Evolutionary conservation across 2,888 invertebrate genomes (phyloP).

Genomic region (Melikaiella ostensackeni): DNA sequence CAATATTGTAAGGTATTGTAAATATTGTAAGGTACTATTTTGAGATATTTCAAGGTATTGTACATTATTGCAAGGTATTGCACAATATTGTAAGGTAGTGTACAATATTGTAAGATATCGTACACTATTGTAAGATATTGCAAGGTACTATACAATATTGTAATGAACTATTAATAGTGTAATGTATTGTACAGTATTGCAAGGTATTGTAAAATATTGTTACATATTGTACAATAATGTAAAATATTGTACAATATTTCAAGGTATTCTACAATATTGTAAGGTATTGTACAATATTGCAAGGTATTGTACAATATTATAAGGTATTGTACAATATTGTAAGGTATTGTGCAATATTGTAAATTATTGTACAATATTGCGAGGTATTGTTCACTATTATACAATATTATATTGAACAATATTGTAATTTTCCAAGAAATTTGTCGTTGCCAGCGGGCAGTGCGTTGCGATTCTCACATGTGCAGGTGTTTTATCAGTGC

Average conservation of each 20-base stretch:
- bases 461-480: neutral
- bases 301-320: neutral
- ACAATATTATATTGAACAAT: slow-evolving; percentile 30
- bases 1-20: neutral
- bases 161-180: neutral
- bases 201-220: no score
- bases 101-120: no score
- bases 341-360: slow-evolving; percentile 46
- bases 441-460: neutral
- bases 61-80: no score
- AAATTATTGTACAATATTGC: no score
- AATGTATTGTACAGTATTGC: neutral
- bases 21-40: slow-evolving; percentile 41
- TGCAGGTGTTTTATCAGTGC: slow-evolving; percentile 9
- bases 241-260: slow-evolving; percentile 5
- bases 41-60: neutral
- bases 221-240: no score
- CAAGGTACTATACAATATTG: neutral
- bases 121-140: neutral
- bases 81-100: no score
- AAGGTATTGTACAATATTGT: neutral
- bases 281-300: neutral
- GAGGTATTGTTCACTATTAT: neutral
- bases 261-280: slow-evolving; percentile 26
- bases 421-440: slow-evolving; percentile 26